Percentiles rank a stretch among this genome's conserved stretches.
Conservation (phyloP, 37 sponge, comb jelly and placozoan genomes). For the Geodia barretti region DNA sequence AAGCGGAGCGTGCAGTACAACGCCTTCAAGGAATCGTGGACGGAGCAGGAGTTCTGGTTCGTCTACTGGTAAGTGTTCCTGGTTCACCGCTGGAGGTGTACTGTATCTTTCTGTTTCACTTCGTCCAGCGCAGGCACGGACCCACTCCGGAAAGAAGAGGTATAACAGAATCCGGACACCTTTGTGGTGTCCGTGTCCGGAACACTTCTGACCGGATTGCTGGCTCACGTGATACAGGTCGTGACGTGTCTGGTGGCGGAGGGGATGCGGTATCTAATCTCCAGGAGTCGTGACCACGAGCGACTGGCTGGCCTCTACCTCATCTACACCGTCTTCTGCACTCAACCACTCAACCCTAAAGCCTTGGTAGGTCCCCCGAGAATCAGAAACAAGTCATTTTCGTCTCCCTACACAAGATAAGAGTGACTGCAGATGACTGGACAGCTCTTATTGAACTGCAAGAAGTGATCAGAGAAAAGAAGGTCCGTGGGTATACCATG, state of each 20-base stretch:
- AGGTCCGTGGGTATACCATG: no score
- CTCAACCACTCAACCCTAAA: conserved; percentile 8
- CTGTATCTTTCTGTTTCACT: background rate
- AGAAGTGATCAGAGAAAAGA: background rate
- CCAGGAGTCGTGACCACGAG: background rate
- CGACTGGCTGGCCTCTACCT: conserved; percentile 19
- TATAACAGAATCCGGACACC: no score
- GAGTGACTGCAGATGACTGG: background rate
- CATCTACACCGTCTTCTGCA: conserved; percentile 4
- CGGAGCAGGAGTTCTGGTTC: background rate
- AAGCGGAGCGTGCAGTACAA: background rate
- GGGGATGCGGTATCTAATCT: background rate
- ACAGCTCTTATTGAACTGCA: background rate
- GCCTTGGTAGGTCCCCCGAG: no score
- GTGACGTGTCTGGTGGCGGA: background rate
- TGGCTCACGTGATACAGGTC: background rate
- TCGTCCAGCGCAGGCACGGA: background rate
- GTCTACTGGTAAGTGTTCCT: background rate
- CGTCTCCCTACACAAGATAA: no score
- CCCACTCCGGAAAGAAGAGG: background rate
- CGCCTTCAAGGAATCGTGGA: background rate
- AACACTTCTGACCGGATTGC: background rate
- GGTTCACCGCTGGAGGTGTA: background rate
- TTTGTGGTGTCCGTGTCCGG: background rate
- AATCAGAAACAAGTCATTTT: no score